These are phyloP conservation scores for Oncorhynchus tshawytscha DNA, from an alignment of 2,113 vertebrate species.

Conservation along the genomic window DNA sequence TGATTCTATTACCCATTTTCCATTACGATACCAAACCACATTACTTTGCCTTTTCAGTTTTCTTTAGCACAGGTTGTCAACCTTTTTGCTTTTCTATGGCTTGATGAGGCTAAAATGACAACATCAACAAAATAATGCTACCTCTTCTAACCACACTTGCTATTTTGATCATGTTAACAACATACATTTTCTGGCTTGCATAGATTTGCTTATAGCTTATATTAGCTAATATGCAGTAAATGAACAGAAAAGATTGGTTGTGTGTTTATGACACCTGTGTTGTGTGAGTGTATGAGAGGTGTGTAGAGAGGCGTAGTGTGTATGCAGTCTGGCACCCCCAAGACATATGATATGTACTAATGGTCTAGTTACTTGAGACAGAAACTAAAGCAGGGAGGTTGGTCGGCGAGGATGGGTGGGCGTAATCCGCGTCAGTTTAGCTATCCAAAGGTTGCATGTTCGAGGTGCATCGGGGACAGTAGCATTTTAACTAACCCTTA, in stretches of 20 bases:
- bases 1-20: slow-evolving; percentile 29
- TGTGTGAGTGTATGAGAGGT: too few relatives aligned
- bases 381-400: too few relatives aligned
- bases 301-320: background rate
- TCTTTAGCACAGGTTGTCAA: slow-evolving; percentile 39
- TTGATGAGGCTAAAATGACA: slow-evolving; percentile 6
- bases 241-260: background rate
- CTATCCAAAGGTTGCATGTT: too few relatives aligned
- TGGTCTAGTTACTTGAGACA: too few relatives aligned
- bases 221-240: background rate
- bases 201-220: background rate
- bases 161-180: slow-evolving; percentile 41
- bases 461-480: too few relatives aligned
- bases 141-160: slow-evolving; percentile 46
- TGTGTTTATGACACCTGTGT: too few relatives aligned
- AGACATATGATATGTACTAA: too few relatives aligned
- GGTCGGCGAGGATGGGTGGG: too few relatives aligned
- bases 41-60: background rate
- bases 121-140: slow-evolving; percentile 28
- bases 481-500: too few relatives aligned
- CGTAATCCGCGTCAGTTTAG: too few relatives aligned
- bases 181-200: slow-evolving; percentile 7
- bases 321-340: background rate
- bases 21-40: slow-evolving; percentile 18
- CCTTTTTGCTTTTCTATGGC: slow-evolving; percentile 26